Evolutionary conservation across 2,888 invertebrate genomes (phyloP).

Genomic region (Platynereis dumerilii): DNA sequence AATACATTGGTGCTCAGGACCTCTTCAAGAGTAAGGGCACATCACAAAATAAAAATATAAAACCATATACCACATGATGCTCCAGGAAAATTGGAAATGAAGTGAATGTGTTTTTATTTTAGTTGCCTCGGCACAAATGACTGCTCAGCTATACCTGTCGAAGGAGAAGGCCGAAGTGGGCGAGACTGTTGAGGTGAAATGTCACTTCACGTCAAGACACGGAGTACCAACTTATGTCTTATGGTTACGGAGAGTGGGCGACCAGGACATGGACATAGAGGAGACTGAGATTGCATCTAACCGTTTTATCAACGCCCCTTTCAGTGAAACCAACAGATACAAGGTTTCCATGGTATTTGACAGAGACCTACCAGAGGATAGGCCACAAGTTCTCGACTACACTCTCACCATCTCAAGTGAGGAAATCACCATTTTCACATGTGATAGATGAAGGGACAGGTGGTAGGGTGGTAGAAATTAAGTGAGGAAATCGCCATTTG

Average conservation of each 20-base stretch:
- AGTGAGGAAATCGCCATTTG: no score
- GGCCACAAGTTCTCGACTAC: slow-evolving; percentile 6
- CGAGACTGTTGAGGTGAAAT: slow-evolving; percentile 26
- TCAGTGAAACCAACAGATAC: slow-evolving; percentile 25
- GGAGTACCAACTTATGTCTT: slow-evolving; percentile 15
- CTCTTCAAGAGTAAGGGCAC: no score
- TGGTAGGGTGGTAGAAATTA: no score
- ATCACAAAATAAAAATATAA: no score
- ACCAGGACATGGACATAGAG: slow-evolving; percentile 6
- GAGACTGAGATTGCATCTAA: slow-evolving; percentile 33
- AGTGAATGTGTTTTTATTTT: no score
- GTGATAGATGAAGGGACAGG: no score
- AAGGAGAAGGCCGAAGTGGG: slow-evolving; percentile 9
- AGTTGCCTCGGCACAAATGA: slow-evolving; percentile 8
- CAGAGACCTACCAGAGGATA: no score
- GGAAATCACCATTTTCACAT: no score
- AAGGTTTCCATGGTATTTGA: slow-evolving; percentile 8
- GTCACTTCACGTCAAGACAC: slow-evolving; percentile 26
- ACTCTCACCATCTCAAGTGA: slow-evolving; percentile 14
- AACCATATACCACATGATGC: no score
- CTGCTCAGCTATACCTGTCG: slow-evolving; percentile 12
- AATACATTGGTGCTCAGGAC: no score
- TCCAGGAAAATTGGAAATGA: no score
- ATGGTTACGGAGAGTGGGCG: slow-evolving; percentile 23
- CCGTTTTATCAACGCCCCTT: slow-evolving; percentile 25